A percentile compares a stretch with the other conserved stretches of the same genome.
phyloP scores from a whole-genome alignment of 1,140 invertebrate species.

The Pseudachorutes palmiensis region DNA sequence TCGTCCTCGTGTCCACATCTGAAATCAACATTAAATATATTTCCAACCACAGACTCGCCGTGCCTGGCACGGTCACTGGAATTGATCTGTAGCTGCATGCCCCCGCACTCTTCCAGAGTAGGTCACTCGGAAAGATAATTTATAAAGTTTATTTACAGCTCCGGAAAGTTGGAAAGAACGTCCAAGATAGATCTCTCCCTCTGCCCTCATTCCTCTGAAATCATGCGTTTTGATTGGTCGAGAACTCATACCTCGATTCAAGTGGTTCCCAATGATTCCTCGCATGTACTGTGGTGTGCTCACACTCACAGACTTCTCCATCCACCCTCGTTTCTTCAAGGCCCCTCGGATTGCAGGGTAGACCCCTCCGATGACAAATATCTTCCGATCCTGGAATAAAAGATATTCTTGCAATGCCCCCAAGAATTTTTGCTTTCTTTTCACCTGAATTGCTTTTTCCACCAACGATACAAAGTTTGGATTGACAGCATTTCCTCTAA shows the following conservation, averaged over 20 bases:
- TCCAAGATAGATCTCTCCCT: background rate
- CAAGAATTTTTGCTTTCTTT: background rate
- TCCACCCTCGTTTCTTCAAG: constrained; percentile 43
- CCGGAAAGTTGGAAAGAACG: too few relatives aligned
- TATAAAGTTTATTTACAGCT: too few relatives aligned
- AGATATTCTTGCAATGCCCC: background rate
- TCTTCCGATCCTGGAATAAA: constrained; percentile 43
- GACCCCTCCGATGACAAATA: constrained; percentile 48
- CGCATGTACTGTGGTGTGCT: background rate
- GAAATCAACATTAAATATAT: background rate
- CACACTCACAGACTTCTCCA: constrained; percentile 23
- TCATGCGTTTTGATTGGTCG: background rate
- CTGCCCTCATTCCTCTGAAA: background rate
- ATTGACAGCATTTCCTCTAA: background rate
- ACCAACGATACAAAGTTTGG: background rate
- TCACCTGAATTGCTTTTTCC: background rate
- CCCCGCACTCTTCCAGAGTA: too few relatives aligned
- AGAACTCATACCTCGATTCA: constrained; percentile 1
- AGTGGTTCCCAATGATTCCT: background rate
- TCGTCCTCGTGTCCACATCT: constrained; percentile 15
- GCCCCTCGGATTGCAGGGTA: constrained; percentile 47
- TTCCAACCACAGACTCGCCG: background rate
- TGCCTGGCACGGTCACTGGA: background rate
- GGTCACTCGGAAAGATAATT: too few relatives aligned
- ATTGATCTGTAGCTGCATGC: too few relatives aligned